These are phyloP conservation scores for Tromatobia lineatoria DNA, from an alignment of 2,888 invertebrate species.

Conservation along the genomic window DNA sequence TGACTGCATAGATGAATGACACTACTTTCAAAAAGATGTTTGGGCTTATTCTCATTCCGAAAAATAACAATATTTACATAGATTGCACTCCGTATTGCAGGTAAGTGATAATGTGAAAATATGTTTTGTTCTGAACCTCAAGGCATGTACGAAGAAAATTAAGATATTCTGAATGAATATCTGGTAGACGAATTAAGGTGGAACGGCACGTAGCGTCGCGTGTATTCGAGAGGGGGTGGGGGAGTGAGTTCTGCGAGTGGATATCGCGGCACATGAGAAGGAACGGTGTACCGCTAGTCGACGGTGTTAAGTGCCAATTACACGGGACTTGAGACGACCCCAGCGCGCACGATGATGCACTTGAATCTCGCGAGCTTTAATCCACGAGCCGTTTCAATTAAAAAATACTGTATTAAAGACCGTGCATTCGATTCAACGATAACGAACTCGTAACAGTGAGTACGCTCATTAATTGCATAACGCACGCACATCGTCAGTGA, in stretches of 20 bases:
- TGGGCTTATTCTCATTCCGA: no score
- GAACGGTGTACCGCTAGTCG: constrained; percentile 66
- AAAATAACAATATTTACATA: no score
- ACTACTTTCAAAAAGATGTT: no score
- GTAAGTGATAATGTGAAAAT: no score
- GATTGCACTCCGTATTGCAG: no score
- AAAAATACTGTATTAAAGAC: constrained; percentile 39
- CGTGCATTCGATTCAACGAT: constrained; percentile 44
- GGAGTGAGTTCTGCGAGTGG: constrained; percentile 44
- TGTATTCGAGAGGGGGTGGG: constrained; percentile 26
- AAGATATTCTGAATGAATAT: constrained; percentile 34
- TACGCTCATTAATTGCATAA: constrained; percentile 54
- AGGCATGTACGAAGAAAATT: constrained; percentile 2
- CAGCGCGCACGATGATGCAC: constrained; percentile 43
- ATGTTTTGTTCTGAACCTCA: background rate
- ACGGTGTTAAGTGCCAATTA: constrained; percentile 70
- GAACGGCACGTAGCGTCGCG: constrained; percentile 56
- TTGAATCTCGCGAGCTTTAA: constrained; percentile 39
- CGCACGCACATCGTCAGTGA: constrained; percentile 1
- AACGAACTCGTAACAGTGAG: constrained; percentile 53
- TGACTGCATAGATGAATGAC: no score
- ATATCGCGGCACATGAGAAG: constrained; percentile 58
- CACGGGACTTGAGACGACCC: constrained; percentile 62
- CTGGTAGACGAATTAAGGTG: constrained; percentile 7
- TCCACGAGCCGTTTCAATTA: constrained; percentile 48